Base-by-base conservation (phyloP, 1,140 invertebrate genomes). In the Drosophila mojavensis region DNA sequence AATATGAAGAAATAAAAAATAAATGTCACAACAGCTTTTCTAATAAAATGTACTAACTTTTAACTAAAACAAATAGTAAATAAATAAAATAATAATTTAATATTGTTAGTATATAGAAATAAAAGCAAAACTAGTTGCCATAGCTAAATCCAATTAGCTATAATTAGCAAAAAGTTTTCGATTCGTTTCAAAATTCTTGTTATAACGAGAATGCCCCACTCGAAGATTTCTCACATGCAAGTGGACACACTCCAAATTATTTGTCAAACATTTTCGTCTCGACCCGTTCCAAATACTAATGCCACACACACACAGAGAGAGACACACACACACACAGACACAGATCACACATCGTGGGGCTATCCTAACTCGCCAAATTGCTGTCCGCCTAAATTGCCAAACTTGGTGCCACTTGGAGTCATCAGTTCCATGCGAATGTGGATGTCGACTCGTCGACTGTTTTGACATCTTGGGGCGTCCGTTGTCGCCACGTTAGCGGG, bases 401-500 rank as follows among this genome's bases (percentile, higher is more conserved):
- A 84, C 78, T 89, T 88, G 84, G 84, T 39, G 65, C 33, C 56
- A 33, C 45, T 47, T 17, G 53, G 33, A 13, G 55, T 24, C 51
- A 50, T 45, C 33, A 33, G 56, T 13, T 66, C 41, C 59, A 62
- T 33, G 30, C 56, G 59, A 26, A 51, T 30, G 41, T 58, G 36
- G 39, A 7, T 47, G 15, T 72, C 3, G 36, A 7, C 36, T 51
- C 41, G 39, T 13, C 5, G 55, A 56, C n/a, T 61, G 75, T 89
- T 88, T 88, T 85, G 82, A 81, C 82, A 81, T 85, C 86, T 78
- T 67, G 69, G 83, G 84, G 83, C 84, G 84, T 83, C 59, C 80
- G 81, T 66, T 77, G 79, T 81, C 79, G 75, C 70, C 79, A 58
- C 53, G 39, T 47, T 41, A 2, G 43, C 4, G 39, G 59, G 47